A percentile compares a stretch with the other conserved stretches of the same genome.
phyloP scores from a whole-genome alignment of 2,888 invertebrate species.

The Drosophila sordidapex region DNA sequence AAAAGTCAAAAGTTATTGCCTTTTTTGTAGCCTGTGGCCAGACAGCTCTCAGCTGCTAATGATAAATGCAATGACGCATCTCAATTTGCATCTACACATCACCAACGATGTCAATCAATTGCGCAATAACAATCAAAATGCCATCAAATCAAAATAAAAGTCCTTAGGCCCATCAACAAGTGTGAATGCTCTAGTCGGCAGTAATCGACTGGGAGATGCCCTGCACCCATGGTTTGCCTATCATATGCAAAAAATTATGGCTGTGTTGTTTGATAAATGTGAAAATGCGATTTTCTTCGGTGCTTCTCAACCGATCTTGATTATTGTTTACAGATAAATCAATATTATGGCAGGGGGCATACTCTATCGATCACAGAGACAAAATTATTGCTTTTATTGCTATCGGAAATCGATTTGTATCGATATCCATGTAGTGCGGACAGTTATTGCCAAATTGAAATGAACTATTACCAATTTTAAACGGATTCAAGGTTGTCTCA shows the following conservation, averaged over 20 bases:
- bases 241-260: not conserved
- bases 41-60: constrained; percentile 23
- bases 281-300: not conserved
- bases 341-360: not conserved
- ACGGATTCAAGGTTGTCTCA: not conserved
- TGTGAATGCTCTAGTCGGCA: not conserved
- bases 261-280: not conserved
- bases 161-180: not conserved
- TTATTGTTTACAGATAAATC: not conserved
- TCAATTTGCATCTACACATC: constrained; percentile 60
- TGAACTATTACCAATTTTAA: not conserved
- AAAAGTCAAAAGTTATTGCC: constrained; percentile 73
- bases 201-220: not conserved
- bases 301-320: not conserved
- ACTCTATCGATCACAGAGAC: not conserved
- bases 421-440: too few relatives aligned
- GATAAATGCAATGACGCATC: constrained; percentile 63
- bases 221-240: not conserved
- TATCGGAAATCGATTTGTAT: not conserved
- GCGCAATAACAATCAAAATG: constrained; percentile 7
- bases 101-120: constrained; percentile 58
- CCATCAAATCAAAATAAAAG: not conserved
- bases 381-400: not conserved
- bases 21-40: constrained; percentile 47
- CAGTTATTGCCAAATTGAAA: not conserved